phyloP scores from a whole-genome alignment of 1,140 invertebrate genomes.

The Mercenaria mercenaria region DNA sequence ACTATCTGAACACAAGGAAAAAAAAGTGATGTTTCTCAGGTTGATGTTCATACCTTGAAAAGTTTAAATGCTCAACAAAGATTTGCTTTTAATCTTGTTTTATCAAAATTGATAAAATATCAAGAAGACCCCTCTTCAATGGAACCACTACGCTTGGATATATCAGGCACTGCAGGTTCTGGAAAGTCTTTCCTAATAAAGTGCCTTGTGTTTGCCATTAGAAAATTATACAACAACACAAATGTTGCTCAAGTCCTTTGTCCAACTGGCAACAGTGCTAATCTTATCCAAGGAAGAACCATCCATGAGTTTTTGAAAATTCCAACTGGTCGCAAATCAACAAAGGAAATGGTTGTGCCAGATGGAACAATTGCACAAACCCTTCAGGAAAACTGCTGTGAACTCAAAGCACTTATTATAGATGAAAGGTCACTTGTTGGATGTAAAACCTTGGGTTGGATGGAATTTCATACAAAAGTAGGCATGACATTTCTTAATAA shows the following conservation, averaged over 20 bases:
- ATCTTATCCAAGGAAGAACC: slow-evolving; percentile 1
- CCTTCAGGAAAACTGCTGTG: slow-evolving; percentile 20
- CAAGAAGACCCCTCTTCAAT: background rate
- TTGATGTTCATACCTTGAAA: background rate
- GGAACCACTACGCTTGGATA: background rate
- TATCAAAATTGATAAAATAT: background rate
- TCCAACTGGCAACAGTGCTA: slow-evolving; percentile 41
- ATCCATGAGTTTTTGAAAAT: slow-evolving; percentile 16
- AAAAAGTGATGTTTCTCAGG: too few species aligned
- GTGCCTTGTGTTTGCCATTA: background rate
- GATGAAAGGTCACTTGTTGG: slow-evolving; percentile 64
- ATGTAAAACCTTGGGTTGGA: slow-evolving; percentile 57
- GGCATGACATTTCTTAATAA: slow-evolving; percentile 11
- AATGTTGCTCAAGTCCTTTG: slow-evolving; percentile 61
- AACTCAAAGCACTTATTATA: slow-evolving; percentile 36
- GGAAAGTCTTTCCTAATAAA: background rate
- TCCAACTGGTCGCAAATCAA: background rate
- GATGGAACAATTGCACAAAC: background rate
- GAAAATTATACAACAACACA: slow-evolving; percentile 40
- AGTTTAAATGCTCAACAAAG: background rate
- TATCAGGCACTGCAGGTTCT: background rate
- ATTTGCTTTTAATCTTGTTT: background rate
- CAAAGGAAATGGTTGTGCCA: background rate
- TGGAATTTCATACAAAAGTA: slow-evolving; percentile 59
- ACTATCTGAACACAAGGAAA: background rate